Base-by-base conservation (phyloP, 2,888 invertebrate genomes). In the Orthosia cruda region DNA sequence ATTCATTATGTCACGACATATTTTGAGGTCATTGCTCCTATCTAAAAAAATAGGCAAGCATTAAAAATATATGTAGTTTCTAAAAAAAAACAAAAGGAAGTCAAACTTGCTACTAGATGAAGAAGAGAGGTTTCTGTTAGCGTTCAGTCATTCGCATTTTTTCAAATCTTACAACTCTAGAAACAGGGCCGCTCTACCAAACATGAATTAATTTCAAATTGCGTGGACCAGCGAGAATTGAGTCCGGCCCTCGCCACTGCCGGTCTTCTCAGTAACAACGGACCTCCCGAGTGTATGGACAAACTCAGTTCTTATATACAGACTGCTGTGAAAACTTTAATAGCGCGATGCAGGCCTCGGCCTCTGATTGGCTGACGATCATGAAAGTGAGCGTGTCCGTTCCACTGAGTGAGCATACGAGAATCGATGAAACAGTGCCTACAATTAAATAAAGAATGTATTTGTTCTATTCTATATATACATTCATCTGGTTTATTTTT, bases 201-300 rank as follows among this genome's bases (percentile, higher is more conserved):
- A 89, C 89, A 92, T 88, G 87, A 92, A 93, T 92, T 91, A 91
- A 89, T 90, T 40, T 40, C 82, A 88, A 91, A 89, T 90, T 91
- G 90, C 90, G 89, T 91, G 90, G 86, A 90, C 82, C 87, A 95
- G 95, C 96, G 95, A 96, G 95, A 85, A 88, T 95, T 95, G 92
- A 92, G 95, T 94, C 96, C 95, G 96, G 95, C 93, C 90, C 95
- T 96, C 95, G 95, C 95, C 86, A 95, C 85, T 88, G 92, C 95
- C 95, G 94, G 95, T 95, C 95, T 96, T 96, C 96, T 89, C 92
- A 93, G 93, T 93, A 95, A 81, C 95, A 96, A 96, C 95, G 96
- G 95, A 96, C 96, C 95, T 94, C 95, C 95, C 93, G 86, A 74
- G 2, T 7, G 1, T 4, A 3, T 0, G 0, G 1, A 4, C 0